Conservation (phyloP, 2,888 invertebrate genomes). For the Cephus runcator region DNA sequence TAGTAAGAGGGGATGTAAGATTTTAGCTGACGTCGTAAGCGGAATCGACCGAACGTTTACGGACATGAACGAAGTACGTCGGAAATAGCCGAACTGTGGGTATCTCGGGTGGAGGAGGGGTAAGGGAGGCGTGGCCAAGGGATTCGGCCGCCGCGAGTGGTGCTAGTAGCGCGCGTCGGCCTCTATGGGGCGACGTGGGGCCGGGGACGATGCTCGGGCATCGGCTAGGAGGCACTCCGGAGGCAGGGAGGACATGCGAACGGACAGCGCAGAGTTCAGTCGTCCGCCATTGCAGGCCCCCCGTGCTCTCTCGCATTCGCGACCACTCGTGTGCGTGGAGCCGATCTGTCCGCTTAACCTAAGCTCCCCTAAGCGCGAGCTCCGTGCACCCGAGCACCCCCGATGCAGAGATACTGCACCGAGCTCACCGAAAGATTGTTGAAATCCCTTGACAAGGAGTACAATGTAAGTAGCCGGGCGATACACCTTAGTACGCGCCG, state of each 20-base stretch:
- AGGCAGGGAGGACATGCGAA: conserved; percentile 62
- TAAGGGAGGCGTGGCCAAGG: conserved; percentile 26
- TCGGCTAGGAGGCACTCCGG: conserved; percentile 59
- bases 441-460: conserved; percentile 95
- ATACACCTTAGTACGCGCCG: conserved; percentile 33
- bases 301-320: conserved; percentile 60
- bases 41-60: background rate
- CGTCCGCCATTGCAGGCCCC: conserved; percentile 67
- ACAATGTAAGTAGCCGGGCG: conserved; percentile 87
- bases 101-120: conserved; percentile 2
- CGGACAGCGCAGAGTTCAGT: conserved; percentile 63
- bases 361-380: conserved; percentile 49
- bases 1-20: background rate
- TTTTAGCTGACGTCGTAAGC: background rate
- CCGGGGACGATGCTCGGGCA: conserved; percentile 51
- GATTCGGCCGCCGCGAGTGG: conserved; percentile 44
- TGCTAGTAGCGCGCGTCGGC: conserved; percentile 50
- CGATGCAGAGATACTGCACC: conserved; percentile 68
- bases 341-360: conserved; percentile 47
- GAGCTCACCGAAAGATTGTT: conserved; percentile 96
- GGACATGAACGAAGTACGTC: background rate
- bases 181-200: conserved; percentile 46
- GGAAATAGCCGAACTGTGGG: background rate
- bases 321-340: conserved; percentile 51
- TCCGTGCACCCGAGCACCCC: conserved; percentile 65